Conservation (phyloP, 2,113 vertebrate genomes). For the Manacus vitellinus region DNA sequence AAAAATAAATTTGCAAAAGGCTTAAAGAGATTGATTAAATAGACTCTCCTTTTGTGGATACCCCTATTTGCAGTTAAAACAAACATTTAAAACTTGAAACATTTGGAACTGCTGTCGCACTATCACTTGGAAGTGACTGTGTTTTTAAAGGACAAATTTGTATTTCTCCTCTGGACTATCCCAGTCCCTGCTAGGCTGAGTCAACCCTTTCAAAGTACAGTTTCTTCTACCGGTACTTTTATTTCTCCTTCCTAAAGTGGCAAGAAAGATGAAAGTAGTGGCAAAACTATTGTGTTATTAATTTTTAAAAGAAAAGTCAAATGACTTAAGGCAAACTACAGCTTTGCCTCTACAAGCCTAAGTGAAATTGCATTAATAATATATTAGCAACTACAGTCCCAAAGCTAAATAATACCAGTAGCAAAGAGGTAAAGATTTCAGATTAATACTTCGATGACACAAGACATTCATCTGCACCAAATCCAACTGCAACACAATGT, state of each 20-base stretch:
- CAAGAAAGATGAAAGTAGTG: not conserved
- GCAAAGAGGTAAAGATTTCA: not conserved
- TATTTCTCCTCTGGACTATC: not conserved
- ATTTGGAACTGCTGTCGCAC: not conserved
- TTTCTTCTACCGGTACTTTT: not conserved
- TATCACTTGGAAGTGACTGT: not conserved
- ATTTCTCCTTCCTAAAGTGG: not conserved
- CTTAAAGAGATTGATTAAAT: not conserved
- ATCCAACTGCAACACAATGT: not conserved
- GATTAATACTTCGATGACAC: not conserved
- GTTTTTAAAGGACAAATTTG: not conserved
- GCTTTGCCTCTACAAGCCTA: not conserved
- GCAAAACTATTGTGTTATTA: not conserved
- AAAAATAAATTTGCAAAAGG: not conserved
- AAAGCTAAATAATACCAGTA: not conserved
- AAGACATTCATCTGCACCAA: not conserved
- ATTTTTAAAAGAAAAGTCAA: constrained; percentile 3
- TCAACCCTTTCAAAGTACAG: not conserved
- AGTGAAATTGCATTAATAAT: not conserved
- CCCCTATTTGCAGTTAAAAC: not conserved
- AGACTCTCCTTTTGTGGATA: not conserved
- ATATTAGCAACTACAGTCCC: not conserved
- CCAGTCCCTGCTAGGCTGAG: not conserved
- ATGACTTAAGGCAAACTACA: not conserved
- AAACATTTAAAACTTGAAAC: not conserved